A percentile compares a stretch with the other conserved stretches of the same genome.
Conservation (phyloP, 2,797 vertebrate genomes). For the Valencia hispanica region DNA sequence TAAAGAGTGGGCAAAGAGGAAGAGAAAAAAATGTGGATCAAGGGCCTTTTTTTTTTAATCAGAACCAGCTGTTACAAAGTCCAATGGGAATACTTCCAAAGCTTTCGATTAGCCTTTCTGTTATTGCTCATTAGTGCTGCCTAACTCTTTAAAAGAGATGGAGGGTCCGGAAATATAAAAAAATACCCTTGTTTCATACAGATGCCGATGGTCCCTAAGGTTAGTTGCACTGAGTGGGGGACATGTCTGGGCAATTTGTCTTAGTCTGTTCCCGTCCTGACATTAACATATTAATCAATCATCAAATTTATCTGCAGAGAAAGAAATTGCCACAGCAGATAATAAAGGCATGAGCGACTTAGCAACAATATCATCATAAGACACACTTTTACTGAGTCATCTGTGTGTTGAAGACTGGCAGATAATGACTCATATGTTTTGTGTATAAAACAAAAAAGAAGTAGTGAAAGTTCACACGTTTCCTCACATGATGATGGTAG, state of each 20-base stretch:
- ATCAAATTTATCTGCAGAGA: neutral
- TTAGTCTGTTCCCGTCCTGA: neutral
- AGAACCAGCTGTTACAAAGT: constrained; percentile 3
- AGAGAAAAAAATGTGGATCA: neutral
- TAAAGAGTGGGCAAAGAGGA: neutral
- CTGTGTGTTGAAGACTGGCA: too few relatives aligned
- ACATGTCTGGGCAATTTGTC: neutral
- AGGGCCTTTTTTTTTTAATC: constrained; percentile 2
- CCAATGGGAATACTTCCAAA: neutral
- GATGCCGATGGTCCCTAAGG: neutral
- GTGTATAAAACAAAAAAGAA: too few relatives aligned
- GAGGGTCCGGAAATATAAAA: neutral
- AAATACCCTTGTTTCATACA: neutral
- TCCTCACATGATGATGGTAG: too few relatives aligned
- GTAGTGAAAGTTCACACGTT: too few relatives aligned
- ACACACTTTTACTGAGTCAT: too few relatives aligned
- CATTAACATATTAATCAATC: neutral
- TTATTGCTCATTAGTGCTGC: constrained; percentile 1
- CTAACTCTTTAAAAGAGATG: constrained; percentile 3
- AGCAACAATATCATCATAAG: too few relatives aligned
- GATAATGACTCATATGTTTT: too few relatives aligned
- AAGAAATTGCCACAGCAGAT: neutral
- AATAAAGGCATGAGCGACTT: neutral
- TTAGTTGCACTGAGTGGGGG: neutral
- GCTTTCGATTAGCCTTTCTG: constrained; percentile 1